phyloP scores from a whole-genome alignment of 2,797 vertebrate genomes.

The Propithecus perrieri region DNA sequence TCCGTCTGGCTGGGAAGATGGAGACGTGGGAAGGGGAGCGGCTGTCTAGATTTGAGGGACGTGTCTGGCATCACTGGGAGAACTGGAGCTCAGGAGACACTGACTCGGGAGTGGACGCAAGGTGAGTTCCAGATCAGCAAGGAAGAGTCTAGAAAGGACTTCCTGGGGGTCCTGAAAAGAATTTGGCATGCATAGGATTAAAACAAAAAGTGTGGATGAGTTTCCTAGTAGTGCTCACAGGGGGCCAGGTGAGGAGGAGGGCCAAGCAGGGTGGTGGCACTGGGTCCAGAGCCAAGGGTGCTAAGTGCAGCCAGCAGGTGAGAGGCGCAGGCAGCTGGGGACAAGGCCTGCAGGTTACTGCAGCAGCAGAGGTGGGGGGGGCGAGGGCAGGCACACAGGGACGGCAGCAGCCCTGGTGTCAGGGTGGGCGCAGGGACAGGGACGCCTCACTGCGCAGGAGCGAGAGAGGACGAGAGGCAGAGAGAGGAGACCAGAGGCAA shows the following conservation, averaged over 20 bases:
- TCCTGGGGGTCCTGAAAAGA: neutral
- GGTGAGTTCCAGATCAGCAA: neutral
- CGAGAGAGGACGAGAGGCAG: too few species aligned
- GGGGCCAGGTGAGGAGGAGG: neutral
- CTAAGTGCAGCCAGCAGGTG: neutral
- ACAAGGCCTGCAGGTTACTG: neutral
- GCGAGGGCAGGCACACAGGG: neutral
- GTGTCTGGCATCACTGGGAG: neutral
- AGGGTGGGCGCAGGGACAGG: neutral
- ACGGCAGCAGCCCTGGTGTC: neutral
- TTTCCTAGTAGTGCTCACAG: too few species aligned
- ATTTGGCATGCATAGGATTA: too few species aligned
- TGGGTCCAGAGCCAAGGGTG: neutral
- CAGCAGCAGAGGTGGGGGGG: neutral
- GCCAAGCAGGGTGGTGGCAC: neutral
- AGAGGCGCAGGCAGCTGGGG: neutral
- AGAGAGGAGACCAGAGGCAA: neutral
- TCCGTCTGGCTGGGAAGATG: neutral
- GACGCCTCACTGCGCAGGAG: neutral
- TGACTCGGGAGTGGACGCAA: neutral
- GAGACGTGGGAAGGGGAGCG: neutral
- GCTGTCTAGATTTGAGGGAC: neutral
- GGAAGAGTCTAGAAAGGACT: neutral
- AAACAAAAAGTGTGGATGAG: too few species aligned
- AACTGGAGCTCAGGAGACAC: neutral